Percentiles rank a stretch among this genome's conserved stretches.
Conservation (phyloP, 2,113 vertebrate genomes). For the Delphinus delphis region DNA sequence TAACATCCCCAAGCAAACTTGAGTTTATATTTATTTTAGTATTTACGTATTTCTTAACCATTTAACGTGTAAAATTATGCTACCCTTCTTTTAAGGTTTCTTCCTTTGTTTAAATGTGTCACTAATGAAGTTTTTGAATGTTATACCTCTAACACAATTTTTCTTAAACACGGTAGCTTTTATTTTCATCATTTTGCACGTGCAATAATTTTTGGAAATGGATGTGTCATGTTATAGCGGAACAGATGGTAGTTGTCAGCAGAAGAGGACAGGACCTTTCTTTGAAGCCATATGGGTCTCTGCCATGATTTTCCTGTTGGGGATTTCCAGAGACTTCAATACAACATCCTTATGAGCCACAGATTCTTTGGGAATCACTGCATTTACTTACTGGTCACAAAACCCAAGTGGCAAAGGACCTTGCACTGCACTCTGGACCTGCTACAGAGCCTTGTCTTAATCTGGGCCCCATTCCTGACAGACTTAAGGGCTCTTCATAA, state of each 20-base stretch:
- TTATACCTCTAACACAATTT: not conserved
- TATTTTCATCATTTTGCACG: not conserved
- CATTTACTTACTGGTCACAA: not conserved
- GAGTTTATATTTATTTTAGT: not conserved
- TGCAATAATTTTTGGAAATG: not conserved
- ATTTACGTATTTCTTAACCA: not conserved
- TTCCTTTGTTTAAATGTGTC: not conserved
- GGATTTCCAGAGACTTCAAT: slow-evolving; percentile 19
- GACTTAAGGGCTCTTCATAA: not conserved
- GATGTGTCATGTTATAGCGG: not conserved
- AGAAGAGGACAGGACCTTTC: not conserved
- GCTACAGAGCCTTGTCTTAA: not conserved
- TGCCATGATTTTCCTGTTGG: not conserved
- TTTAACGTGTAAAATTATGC: not conserved
- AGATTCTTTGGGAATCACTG: not conserved
- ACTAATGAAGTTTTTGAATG: not conserved
- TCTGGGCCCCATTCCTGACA: not conserved
- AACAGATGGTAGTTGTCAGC: not conserved
- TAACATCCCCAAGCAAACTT: not conserved
- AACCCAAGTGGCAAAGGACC: not conserved
- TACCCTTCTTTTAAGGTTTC: not conserved
- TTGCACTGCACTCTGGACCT: not conserved
- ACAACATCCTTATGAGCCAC: not conserved
- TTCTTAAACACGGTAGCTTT: not conserved
- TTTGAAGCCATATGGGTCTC: not conserved